Conservation (phyloP, 2,797 vertebrate species). For the Acanthurus leucopareius region DNA sequence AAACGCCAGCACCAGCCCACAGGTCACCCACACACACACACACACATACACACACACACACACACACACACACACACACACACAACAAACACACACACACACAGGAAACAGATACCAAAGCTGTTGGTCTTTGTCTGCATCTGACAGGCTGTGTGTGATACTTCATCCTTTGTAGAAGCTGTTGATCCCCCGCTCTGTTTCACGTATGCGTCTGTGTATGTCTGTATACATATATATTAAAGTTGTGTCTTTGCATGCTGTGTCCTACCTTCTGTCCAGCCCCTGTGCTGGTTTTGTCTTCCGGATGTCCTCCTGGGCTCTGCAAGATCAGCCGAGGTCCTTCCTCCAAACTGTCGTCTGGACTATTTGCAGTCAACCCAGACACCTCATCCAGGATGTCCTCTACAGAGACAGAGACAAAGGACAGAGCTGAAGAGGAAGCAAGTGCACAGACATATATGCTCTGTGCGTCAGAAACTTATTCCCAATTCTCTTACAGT, state of each 20-base stretch:
- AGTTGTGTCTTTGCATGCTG: conserved; percentile 17
- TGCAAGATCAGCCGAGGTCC: conserved; percentile 57
- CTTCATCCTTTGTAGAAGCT: neutral
- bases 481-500: neutral
- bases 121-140: conserved; percentile 26
- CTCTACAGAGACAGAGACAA: conserved; percentile 73
- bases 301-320: conserved; percentile 76
- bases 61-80: neutral
- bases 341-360: conserved; percentile 79
- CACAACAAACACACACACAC: neutral
- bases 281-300: conserved; percentile 80
- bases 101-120: conserved; percentile 9
- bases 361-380: conserved; percentile 83
- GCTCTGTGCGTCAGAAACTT: neutral
- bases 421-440: neutral
- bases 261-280: conserved; percentile 88
- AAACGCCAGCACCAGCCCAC: conserved; percentile 13
- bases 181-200: conserved; percentile 23
- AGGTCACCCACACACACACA: conserved; percentile 8
- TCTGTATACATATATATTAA: neutral
- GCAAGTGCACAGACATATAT: neutral
- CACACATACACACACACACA: neutral
- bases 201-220: conserved; percentile 3
- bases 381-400: conserved; percentile 87
- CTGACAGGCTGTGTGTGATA: neutral